Evolutionary conservation across 2,797 vertebrate genomes (phyloP).

Genomic region (Knipowitschia caucasica): DNA sequence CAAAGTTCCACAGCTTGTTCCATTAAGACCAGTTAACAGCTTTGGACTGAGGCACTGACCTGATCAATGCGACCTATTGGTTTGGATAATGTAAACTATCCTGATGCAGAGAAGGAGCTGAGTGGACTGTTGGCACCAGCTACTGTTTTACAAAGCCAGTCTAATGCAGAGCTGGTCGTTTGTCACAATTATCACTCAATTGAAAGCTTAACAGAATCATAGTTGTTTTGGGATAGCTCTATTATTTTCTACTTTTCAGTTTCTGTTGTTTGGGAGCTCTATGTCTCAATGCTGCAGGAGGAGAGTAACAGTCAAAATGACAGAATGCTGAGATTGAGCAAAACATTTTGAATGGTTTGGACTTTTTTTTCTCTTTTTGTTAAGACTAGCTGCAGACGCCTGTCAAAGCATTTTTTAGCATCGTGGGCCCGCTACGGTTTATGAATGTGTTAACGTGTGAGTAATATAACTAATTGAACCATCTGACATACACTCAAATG

Average conservation of each 20-base stretch:
- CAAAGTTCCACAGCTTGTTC: conserved; percentile 22
- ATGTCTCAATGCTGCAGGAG: conserved; percentile 19
- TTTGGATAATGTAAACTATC: conserved; percentile 38
- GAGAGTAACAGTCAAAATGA: conserved; percentile 1
- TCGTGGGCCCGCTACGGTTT: too few species aligned
- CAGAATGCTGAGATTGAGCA: conserved; percentile 2
- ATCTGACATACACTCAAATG: too few species aligned
- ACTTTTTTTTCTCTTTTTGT: too few species aligned
- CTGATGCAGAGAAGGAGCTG: conserved; percentile 42
- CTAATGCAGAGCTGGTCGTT: conserved; percentile 9
- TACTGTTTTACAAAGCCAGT: conserved; percentile 19
- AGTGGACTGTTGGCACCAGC: conserved; percentile 24
- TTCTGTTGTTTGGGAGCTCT: too few species aligned
- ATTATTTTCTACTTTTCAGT: too few species aligned
- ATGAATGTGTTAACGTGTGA: too few species aligned
- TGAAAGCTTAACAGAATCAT: too few species aligned
- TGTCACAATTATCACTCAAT: conserved; percentile 16
- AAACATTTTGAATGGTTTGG: too few species aligned
- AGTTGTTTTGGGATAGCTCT: too few species aligned
- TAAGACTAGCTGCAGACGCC: neutral
- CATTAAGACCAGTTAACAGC: conserved; percentile 35
- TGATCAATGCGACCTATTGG: conserved; percentile 52
- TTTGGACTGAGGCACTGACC: conserved; percentile 33
- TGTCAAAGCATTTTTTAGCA: too few species aligned
- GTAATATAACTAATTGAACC: too few species aligned